These are phyloP conservation scores for Mimachlamys varia DNA, from an alignment of 2,888 invertebrate genomes.

Conservation along the genomic window DNA sequence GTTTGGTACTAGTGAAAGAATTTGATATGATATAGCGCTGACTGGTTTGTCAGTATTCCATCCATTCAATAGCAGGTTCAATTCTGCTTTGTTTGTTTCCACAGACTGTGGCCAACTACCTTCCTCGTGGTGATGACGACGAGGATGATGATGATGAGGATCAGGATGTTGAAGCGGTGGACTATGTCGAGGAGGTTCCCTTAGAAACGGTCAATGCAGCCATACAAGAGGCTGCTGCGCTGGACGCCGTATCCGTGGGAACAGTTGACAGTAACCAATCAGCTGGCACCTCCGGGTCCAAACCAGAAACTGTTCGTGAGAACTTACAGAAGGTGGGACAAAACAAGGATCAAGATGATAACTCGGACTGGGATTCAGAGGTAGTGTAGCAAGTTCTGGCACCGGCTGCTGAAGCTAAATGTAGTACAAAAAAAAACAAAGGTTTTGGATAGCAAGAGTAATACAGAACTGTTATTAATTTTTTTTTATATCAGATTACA, in stretches of 20 bases:
- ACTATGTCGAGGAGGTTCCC: slow-evolving; percentile 35
- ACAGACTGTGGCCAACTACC: slow-evolving; percentile 5
- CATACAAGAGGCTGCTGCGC: slow-evolving; percentile 10
- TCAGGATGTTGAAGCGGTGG: slow-evolving; percentile 48
- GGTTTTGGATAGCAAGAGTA: too few species aligned
- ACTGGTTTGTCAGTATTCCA: too few species aligned
- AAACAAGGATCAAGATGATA: slow-evolving; percentile 55
- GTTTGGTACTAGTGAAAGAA: neutral
- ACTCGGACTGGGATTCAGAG: slow-evolving; percentile 72
- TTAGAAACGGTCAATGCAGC: slow-evolving; percentile 21
- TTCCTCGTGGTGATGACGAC: slow-evolving; percentile 23
- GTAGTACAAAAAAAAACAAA: too few species aligned
- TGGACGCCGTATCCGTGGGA: neutral
- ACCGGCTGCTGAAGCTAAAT: neutral
- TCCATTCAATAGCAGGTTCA: too few species aligned
- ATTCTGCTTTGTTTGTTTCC: too few species aligned
- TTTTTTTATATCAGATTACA: too few species aligned
- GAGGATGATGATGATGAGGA: slow-evolving; percentile 52
- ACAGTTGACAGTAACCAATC: neutral
- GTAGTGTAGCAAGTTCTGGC: slow-evolving; percentile 45
- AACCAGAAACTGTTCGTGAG: slow-evolving; percentile 29
- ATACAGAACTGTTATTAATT: too few species aligned
- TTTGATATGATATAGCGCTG: too few species aligned
- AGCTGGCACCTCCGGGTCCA: slow-evolving; percentile 28
- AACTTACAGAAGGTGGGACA: slow-evolving; percentile 44